A percentile compares a stretch with the other conserved stretches of the same genome.
These are phyloP conservation scores for Chrysaora quinquecirrha DNA, from an alignment of 30 jellyfish, hydroid and myxozoan genomes.

Conservation along the genomic window DNA sequence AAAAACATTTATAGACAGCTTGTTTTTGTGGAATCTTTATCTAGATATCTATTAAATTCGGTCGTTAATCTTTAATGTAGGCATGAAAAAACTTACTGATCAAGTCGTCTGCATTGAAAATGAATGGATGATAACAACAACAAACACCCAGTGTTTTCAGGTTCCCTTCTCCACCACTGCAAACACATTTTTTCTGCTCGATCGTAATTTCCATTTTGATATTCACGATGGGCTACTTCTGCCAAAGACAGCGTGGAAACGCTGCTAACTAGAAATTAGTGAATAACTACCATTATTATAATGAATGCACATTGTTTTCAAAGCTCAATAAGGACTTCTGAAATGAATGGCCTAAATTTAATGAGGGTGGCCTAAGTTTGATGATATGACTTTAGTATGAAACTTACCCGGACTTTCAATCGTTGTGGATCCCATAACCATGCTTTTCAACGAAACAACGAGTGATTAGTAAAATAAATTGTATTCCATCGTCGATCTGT, in stretches of 20 bases:
- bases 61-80: too few species aligned
- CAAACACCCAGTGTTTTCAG: slow-evolving; percentile 97
- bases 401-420: slow-evolving; percentile 85
- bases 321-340: not conserved
- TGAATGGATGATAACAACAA: slow-evolving; percentile 94
- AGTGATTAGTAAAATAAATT: too few species aligned
- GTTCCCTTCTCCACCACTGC: slow-evolving; percentile 99
- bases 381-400: not conserved
- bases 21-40: too few species aligned
- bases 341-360: not conserved
- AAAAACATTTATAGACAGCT: too few species aligned
- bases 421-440: slow-evolving; percentile 97
- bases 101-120: slow-evolving; percentile 94
- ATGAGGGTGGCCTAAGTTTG: not conserved
- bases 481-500: too few species aligned
- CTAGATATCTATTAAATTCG: too few species aligned
- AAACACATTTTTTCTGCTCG: slow-evolving; percentile 95
- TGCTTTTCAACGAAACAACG: too few species aligned
- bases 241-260: slow-evolving; percentile 94
- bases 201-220: slow-evolving; percentile 93
- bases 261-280: slow-evolving; percentile 54
- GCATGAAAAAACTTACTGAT: slow-evolving; percentile 96
- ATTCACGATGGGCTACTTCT: slow-evolving; percentile 97
- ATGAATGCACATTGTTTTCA: too few species aligned
- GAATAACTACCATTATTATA: not conserved